Conservation (phyloP, 2,113 vertebrate species). For the Phalacrocorax carbo region DNA sequence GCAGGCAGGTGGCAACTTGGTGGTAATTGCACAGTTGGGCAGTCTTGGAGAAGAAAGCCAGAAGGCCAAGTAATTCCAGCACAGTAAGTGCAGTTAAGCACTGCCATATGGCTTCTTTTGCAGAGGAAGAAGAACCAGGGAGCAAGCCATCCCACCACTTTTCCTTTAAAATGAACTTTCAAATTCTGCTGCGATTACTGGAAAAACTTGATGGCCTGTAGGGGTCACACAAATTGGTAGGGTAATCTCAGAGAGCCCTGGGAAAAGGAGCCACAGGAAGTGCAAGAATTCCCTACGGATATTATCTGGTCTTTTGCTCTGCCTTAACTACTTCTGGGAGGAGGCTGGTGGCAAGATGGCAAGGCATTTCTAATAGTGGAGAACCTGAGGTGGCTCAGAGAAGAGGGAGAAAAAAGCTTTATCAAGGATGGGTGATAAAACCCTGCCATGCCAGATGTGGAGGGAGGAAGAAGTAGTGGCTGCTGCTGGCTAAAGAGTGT, state of each 20-base stretch:
- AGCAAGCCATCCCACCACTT: not conserved
- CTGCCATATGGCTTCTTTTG: not conserved
- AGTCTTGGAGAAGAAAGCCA: not conserved
- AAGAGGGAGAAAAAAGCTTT: not conserved
- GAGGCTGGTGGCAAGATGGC: not conserved
- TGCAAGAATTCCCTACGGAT: not conserved
- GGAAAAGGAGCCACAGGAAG: not conserved
- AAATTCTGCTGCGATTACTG: not conserved
- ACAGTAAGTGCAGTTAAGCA: not conserved
- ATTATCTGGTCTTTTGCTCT: not conserved
- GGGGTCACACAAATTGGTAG: not conserved
- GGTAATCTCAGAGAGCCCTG: not conserved
- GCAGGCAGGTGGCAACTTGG: constrained; percentile 2
- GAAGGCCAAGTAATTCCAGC: not conserved
- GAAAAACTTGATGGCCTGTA: too few relatives aligned
- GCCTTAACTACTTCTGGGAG: not conserved
- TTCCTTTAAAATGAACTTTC: not conserved
- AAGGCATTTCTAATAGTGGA: not conserved
- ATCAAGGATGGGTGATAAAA: not conserved
- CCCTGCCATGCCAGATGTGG: not conserved
- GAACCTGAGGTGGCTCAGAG: not conserved
- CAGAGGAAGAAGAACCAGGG: not conserved
- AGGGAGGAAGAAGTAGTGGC: not conserved
- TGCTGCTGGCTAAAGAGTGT: not conserved
- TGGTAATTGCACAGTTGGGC: not conserved